Evolutionary conservation across 2,797 vertebrate species (phyloP).

Genomic region (Lepus oiostolus): DNA sequence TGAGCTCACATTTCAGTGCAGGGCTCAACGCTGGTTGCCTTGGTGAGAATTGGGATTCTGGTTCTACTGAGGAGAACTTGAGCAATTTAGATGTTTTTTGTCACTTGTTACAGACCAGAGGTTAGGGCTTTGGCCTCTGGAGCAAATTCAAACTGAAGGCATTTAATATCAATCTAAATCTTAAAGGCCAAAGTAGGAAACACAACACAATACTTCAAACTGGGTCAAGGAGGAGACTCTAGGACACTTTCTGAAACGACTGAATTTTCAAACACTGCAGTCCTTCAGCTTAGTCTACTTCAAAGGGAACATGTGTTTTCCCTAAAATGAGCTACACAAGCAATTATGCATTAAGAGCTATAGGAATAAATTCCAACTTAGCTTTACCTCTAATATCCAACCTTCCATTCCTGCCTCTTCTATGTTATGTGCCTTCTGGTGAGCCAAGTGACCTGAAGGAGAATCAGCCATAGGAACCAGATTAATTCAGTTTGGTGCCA

Average conservation of each 20-base stretch:
- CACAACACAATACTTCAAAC: constrained; percentile 49
- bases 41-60: constrained; percentile 53
- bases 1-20: constrained; percentile 75
- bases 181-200: constrained; percentile 63
- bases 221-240: constrained; percentile 77
- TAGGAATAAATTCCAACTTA: neutral
- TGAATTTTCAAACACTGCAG: constrained; percentile 20
- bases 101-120: constrained; percentile 56
- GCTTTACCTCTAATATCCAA: neutral
- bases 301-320: constrained; percentile 40
- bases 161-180: constrained; percentile 68
- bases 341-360: neutral
- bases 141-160: constrained; percentile 67
- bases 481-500: neutral
- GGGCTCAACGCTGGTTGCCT: constrained; percentile 57
- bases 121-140: constrained; percentile 46
- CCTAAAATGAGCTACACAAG: neutral
- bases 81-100: constrained; percentile 65
- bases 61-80: constrained; percentile 43
- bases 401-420: accelerated
- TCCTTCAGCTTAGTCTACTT: constrained; percentile 7
- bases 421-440: accelerated
- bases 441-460: neutral
- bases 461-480: neutral
- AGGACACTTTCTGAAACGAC: constrained; percentile 38